These are phyloP conservation scores for Drosophila prolongata DNA, from an alignment of 2,888 invertebrate genomes.

Conservation along the genomic window DNA sequence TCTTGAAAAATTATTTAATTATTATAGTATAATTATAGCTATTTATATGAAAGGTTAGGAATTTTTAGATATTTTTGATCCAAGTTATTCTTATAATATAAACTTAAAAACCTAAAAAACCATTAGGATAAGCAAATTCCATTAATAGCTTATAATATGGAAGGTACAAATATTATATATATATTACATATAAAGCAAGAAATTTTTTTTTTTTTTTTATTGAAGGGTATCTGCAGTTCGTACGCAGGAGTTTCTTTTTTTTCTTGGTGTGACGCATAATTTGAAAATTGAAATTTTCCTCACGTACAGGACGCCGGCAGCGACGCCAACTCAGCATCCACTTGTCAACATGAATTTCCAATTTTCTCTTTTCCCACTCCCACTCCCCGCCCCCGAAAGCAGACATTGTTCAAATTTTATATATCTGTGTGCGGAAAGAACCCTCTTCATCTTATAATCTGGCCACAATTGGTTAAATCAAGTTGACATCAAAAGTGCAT, in stretches of 20 bases:
- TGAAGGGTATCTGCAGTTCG: slow-evolving; percentile 5
- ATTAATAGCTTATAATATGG: too few relatives aligned
- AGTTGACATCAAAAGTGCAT: slow-evolving; percentile 21
- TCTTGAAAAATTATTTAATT: too few relatives aligned
- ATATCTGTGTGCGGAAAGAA: slow-evolving; percentile 1
- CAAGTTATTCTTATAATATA: too few relatives aligned
- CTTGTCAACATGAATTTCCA: slow-evolving; percentile 79
- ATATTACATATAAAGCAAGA: too few relatives aligned
- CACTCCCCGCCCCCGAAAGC: slow-evolving; percentile 6
- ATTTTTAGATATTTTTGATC: too few relatives aligned
- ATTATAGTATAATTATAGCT: too few relatives aligned
- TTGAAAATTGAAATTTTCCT: slow-evolving; percentile 70
- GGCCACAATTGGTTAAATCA: slow-evolving; percentile 31
- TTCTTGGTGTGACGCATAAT: slow-evolving; percentile 45
- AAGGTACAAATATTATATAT: too few relatives aligned
- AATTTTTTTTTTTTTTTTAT: too few relatives aligned
- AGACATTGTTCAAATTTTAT: slow-evolving; percentile 28
- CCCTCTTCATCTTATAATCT: slow-evolving; percentile 15
- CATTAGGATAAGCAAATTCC: too few relatives aligned
- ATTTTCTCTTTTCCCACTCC: slow-evolving; percentile 52
- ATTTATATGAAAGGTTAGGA: too few relatives aligned
- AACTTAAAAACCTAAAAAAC: too few relatives aligned
- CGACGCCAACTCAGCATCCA: slow-evolving; percentile 52
- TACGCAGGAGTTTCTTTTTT: background rate
- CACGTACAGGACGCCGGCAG: slow-evolving; percentile 66